Conservation (phyloP, 1,140 invertebrate species). For the Trichonephila clavipes region DNA sequence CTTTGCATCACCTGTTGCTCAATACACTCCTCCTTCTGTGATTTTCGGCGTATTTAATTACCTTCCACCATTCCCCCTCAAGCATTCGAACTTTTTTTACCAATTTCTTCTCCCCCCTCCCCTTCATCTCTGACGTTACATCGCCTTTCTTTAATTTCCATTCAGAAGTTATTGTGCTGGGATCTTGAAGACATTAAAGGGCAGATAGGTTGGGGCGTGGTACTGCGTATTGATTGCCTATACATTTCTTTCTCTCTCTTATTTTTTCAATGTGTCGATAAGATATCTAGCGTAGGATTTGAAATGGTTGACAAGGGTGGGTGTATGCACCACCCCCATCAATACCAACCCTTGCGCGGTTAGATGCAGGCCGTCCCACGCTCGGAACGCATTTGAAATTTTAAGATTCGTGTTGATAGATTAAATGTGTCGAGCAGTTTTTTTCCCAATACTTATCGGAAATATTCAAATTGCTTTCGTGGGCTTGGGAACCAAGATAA, state of each 20-base stretch:
- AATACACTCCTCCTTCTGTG: constrained; percentile 18
- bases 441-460: not conserved
- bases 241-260: constrained; percentile 13
- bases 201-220: constrained; percentile 53
- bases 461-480: constrained; percentile 1
- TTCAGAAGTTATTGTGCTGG: constrained; percentile 18
- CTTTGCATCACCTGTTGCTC: constrained; percentile 46
- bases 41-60: constrained; percentile 35
- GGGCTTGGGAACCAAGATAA: not conserved
- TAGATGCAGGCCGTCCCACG: not conserved
- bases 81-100: not conserved
- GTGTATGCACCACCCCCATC: constrained; percentile 43
- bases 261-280: constrained; percentile 45
- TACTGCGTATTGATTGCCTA: constrained; percentile 58
- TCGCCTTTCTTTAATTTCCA: constrained; percentile 31
- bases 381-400: not conserved
- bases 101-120: too few species aligned
- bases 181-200: constrained; percentile 9
- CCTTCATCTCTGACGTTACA: not conserved
- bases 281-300: constrained; percentile 55
- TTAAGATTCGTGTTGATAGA: not conserved
- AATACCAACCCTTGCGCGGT: not conserved
- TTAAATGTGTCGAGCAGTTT: not conserved
- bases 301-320: constrained; percentile 54
- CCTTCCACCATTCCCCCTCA: not conserved